A percentile compares a stretch with the other conserved stretches of the same genome.
Evolutionary conservation across 2,113 vertebrate species (phyloP).

Genomic region (human (Homo sapiens)): GRCh38 chr1:82528501-82529000

Average conservation of each 20-base stretch:
- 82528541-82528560: too few species aligned
- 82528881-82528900: not conserved
- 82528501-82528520: too few species aligned
- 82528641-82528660: not conserved
- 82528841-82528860: not conserved
- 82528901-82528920: not conserved
- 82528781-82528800: not conserved
- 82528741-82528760: slow-evolving; percentile 32
- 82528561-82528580: not conserved
- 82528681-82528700: not conserved
- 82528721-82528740: not conserved
- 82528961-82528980: not conserved
- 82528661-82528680: not conserved
- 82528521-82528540: too few species aligned
- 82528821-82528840: not conserved
- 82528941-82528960: not conserved
- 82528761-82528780: not conserved
- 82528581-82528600: not conserved
- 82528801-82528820: not conserved
- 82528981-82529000: not conserved
- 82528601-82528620: not conserved
- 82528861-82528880: not conserved
- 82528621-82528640: not conserved
- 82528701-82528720: not conserved
- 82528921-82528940: not conserved